phyloP scores from a whole-genome alignment of 2,113 vertebrate species.

The Malaclemys terrapin region DNA sequence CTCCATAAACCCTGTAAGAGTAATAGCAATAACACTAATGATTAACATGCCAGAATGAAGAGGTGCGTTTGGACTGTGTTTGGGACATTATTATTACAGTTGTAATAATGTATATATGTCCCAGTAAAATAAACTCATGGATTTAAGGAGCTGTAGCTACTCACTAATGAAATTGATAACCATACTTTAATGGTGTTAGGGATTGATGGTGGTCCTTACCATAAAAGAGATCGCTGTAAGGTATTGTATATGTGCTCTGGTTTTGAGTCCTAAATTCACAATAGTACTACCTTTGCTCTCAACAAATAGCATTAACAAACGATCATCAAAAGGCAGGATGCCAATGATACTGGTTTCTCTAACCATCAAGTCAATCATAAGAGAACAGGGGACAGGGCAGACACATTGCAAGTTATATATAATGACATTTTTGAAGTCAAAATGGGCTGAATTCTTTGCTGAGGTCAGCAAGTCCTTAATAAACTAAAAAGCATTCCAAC shows the following conservation, averaged over 20 bases:
- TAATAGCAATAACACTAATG: background rate
- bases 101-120: background rate
- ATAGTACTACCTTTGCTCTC: background rate
- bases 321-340: background rate
- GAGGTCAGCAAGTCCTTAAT: conserved; percentile 5
- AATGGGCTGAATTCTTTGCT: background rate
- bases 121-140: background rate
- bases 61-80: background rate
- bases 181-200: background rate
- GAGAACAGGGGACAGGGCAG: background rate
- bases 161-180: background rate
- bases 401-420: background rate
- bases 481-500: background rate
- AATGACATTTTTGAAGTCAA: background rate
- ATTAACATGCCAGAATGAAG: conserved; percentile 13
- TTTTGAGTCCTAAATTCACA: background rate
- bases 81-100: background rate
- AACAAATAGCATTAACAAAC: background rate
- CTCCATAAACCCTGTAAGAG: background rate
- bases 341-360: background rate
- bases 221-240: background rate
- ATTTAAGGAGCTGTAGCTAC: background rate
- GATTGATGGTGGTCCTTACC: background rate
- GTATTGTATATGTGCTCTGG: rapidly evolving
- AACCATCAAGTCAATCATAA: background rate